Evolutionary conservation across 2,113 vertebrate genomes (phyloP).

Genomic region (Oenanthe melanoleuca): DNA sequence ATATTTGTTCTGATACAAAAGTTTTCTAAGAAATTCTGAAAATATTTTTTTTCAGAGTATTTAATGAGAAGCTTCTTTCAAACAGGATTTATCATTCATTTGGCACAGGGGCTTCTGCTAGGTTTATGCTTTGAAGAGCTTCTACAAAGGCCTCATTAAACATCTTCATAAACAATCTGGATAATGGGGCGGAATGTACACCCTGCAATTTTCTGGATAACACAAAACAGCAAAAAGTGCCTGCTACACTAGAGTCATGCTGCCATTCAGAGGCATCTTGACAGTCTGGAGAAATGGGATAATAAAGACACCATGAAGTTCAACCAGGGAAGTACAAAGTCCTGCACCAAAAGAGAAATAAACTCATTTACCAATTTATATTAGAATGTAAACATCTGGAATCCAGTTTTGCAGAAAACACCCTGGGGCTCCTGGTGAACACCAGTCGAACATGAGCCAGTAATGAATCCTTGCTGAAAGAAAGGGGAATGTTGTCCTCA

Average conservation of each 20-base stretch:
- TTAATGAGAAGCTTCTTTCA: not conserved
- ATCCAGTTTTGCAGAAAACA: not conserved
- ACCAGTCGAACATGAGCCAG: rapidly evolving
- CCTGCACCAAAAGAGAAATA: not conserved
- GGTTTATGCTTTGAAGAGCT: not conserved
- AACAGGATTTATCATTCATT: not conserved
- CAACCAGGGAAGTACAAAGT: not conserved
- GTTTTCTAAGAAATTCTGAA: not conserved
- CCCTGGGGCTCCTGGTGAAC: not conserved
- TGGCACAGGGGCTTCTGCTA: not conserved
- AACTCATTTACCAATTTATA: not conserved
- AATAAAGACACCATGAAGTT: not conserved
- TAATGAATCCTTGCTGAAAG: not conserved
- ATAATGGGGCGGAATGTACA: not conserved
- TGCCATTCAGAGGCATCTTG: not conserved
- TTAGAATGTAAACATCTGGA: not conserved
- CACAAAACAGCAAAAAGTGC: not conserved
- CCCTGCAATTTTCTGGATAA: not conserved
- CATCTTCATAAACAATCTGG: not conserved
- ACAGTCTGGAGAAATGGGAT: not conserved
- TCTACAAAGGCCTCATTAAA: not conserved
- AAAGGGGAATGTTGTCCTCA: not conserved
- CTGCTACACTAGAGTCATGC: not conserved
- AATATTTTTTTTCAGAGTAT: not conserved
- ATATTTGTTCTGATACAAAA: not conserved